A percentile compares a stretch with the other conserved stretches of the same genome.
These are phyloP conservation scores for Arrhamphus sclerolepis DNA, from an alignment of 2,797 vertebrate genomes.

Conservation along the genomic window DNA sequence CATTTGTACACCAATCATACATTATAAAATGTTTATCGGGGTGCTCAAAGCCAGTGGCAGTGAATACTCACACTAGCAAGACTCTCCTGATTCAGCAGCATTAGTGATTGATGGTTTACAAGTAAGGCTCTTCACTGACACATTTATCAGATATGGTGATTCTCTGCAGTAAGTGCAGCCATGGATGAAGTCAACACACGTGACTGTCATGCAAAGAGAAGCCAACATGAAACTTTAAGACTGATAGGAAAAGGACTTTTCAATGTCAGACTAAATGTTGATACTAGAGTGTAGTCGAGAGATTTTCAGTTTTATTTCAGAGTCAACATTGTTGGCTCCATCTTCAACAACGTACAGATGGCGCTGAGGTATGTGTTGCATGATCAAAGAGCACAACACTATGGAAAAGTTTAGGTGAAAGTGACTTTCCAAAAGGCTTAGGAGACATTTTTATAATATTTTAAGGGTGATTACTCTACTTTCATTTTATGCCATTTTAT, in stretches of 20 bases:
- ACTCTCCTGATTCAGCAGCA: conserved; percentile 24
- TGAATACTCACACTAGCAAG: conserved; percentile 22
- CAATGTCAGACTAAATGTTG: not conserved
- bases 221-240: not conserved
- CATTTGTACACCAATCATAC: conserved; percentile 48
- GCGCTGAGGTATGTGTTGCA: not conserved
- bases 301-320: not conserved
- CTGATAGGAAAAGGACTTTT: conserved; percentile 6
- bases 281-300: not conserved
- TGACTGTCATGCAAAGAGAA: conserved; percentile 12
- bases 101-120: conserved; percentile 52
- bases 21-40: conserved; percentile 52
- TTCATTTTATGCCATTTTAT: too few relatives aligned
- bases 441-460: not conserved
- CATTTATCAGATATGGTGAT: conserved; percentile 20
- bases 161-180: conserved; percentile 28
- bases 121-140: conserved; percentile 28
- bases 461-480: not conserved
- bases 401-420: not conserved
- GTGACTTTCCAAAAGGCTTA: not conserved
- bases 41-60: conserved; percentile 17
- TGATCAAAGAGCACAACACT: not conserved
- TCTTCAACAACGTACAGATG: not conserved
- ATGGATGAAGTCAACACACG: conserved; percentile 21
- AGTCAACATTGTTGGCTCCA: not conserved